Evolutionary conservation across 2,113 vertebrate species (phyloP).

Genomic region (Laticauda laticaudata): DNA sequence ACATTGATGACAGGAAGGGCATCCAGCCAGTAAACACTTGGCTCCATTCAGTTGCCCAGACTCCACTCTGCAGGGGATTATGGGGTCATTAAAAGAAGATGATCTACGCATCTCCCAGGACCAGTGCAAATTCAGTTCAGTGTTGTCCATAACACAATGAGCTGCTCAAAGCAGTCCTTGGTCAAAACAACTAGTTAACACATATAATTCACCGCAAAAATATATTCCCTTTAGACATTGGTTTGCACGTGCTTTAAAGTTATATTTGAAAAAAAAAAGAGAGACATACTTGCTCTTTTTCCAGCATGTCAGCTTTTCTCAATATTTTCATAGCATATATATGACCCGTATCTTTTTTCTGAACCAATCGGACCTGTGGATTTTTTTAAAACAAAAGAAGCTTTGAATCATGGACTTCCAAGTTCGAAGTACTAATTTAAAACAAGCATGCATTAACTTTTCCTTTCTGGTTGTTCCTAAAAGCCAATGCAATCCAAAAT

Average conservation of each 20-base stretch:
- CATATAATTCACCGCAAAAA: not conserved
- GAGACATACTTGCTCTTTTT: slow-evolving; percentile 89
- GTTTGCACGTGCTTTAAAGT: not conserved
- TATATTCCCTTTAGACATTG: not conserved
- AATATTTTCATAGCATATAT: slow-evolving; percentile 99
- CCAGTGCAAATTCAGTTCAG: no score
- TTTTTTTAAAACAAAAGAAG: not conserved
- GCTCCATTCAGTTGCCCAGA: no score
- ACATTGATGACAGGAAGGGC: no score
- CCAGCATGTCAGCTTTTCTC: slow-evolving; percentile 97
- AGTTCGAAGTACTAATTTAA: not conserved
- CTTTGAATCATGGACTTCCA: not conserved
- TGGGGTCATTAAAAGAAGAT: no score
- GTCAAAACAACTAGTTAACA: not conserved
- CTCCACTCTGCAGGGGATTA: no score
- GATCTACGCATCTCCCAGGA: no score
- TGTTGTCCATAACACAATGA: no score
- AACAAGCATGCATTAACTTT: not conserved
- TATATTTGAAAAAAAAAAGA: not conserved
- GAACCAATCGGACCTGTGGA: slow-evolving; percentile 89
- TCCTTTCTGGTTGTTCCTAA: not conserved
- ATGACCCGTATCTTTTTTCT: slow-evolving; percentile 98
- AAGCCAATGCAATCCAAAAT: not conserved
- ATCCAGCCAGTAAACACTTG: no score
- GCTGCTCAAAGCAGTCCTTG: no score